phyloP scores from a whole-genome alignment of 1,140 invertebrate species.

The Heliconius hewitsoni region DNA sequence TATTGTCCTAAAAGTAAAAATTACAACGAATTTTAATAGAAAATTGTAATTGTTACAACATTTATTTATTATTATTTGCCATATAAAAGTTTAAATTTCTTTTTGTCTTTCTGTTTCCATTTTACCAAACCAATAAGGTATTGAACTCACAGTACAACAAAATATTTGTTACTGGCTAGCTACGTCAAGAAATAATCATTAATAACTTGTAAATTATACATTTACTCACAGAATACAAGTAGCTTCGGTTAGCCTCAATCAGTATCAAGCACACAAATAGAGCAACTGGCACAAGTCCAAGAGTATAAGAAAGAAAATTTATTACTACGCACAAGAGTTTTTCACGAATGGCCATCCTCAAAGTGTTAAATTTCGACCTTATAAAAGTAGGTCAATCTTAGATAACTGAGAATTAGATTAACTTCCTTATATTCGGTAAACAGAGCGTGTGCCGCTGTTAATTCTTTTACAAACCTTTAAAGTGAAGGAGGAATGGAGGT shows the following conservation, averaged over 20 bases:
- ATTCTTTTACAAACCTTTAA: slow-evolving; percentile 30
- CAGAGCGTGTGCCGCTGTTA: slow-evolving; percentile 30
- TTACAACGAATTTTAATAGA: background rate
- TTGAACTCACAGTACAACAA: background rate
- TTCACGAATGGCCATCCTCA: slow-evolving; percentile 17
- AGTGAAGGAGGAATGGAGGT: background rate
- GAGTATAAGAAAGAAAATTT: slow-evolving; percentile 41
- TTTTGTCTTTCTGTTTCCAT: background rate
- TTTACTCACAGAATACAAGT: slow-evolving; percentile 16
- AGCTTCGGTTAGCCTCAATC: slow-evolving; percentile 27
- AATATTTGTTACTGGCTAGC: background rate
- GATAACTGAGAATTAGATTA: slow-evolving; percentile 40
- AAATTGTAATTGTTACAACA: background rate
- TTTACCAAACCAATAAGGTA: background rate
- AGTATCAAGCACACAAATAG: slow-evolving; percentile 35
- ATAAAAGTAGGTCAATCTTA: slow-evolving; percentile 43
- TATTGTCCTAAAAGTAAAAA: too few species aligned
- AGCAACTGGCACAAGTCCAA: slow-evolving; percentile 38
- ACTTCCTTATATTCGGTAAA: slow-evolving; percentile 34
- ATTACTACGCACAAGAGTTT: slow-evolving; percentile 30
- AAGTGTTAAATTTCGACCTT: slow-evolving; percentile 27
- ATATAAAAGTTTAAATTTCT: background rate
- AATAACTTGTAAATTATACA: slow-evolving; percentile 1
- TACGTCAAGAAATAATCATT: background rate
- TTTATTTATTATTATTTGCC: background rate